Evolutionary conservation across 2,797 vertebrate genomes (phyloP), one percentile per base, ranked within the genome.

Genomic region (Pyrocephalus nanus): DNA sequence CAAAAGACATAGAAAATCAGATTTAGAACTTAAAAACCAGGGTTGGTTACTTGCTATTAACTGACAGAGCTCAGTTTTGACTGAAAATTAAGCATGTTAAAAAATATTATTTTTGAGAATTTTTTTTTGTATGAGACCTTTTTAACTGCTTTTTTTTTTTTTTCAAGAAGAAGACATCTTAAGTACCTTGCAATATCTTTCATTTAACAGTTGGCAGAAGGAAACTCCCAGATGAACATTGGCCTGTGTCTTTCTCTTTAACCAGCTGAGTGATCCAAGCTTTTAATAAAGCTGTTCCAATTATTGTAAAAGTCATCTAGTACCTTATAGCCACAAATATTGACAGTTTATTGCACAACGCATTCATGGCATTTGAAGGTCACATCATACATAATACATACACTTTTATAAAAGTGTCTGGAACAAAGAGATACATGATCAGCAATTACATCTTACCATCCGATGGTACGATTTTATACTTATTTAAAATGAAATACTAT

Each of bases 361-460:
- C 99, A 99, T 99, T 99, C 99, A 99, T 99, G 99, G 99, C 99
- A 99, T 99, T 99, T 99, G 99, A 99, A 99, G 99, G 99, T 99
- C 99, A 99, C 98, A 98, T 98, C 98, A 98, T 99, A 99, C 99
- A 99, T 99, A 99, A 99, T 98, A 98, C 98, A 98, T 98, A 98
- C 98, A 98, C 98, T 98, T 99, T 98, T 99, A 98, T 98, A 98
- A 98, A 99, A 99, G 98, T 98, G 99, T 99, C 98, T 99, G 97
- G 98, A 98, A 98, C 97, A 98, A 98, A 98, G 98, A 98, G 98
- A 98, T 98, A 98, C 98, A 98, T 98, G 97, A 98, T 98, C 98
- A 98, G 98, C 98, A 98, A 98, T 98, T 98, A 98, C 98, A 98
- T 98, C 98, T 98, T 98, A 98, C 97, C 96, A 98, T 98, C 97